Conservation (phyloP, 1,140 invertebrate genomes). For the Schlechtendalia chinensis region DNA sequence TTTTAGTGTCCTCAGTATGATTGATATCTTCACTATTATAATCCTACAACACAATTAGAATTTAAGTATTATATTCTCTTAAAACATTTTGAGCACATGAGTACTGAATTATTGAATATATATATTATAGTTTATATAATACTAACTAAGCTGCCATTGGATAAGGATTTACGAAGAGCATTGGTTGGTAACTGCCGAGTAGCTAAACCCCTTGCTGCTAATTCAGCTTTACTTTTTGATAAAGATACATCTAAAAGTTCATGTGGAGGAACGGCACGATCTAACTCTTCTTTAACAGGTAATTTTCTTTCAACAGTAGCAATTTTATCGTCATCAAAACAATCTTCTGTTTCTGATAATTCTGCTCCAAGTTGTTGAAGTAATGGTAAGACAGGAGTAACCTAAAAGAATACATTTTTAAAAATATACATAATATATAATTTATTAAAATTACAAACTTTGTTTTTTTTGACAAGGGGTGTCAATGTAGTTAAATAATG, state of each 20-base stretch:
- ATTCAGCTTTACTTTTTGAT: slow-evolving; percentile 82
- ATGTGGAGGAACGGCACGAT: slow-evolving; percentile 79
- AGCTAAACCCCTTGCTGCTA: slow-evolving; percentile 68
- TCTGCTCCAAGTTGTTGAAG: slow-evolving; percentile 66
- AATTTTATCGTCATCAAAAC: slow-evolving; percentile 71
- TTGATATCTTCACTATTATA: slow-evolving; percentile 22
- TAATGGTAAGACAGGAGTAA: slow-evolving; percentile 56
- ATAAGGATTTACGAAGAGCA: slow-evolving; percentile 59
- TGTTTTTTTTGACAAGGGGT: slow-evolving; percentile 20
- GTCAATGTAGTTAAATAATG: slow-evolving; percentile 32
- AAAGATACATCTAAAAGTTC: slow-evolving; percentile 83
- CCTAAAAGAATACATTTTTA: slow-evolving; percentile 37
- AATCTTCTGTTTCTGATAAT: slow-evolving; percentile 71
- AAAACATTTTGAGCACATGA: too few species aligned
- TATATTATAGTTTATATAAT: not conserved
- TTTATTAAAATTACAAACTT: slow-evolving; percentile 1
- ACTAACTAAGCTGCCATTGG: slow-evolving; percentile 68
- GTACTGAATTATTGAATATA: too few species aligned
- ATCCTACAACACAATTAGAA: slow-evolving; percentile 23
- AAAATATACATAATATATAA: not conserved
- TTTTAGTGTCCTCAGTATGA: not conserved
- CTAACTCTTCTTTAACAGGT: slow-evolving; percentile 74
- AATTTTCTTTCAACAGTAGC: slow-evolving; percentile 74
- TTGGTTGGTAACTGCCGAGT: slow-evolving; percentile 61
- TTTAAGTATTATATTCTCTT: not conserved